Evolutionary conservation across 2,113 vertebrate species (phyloP), one percentile per base, ranked within the genome.

Genomic region (Tursiops truncatus): DNA sequence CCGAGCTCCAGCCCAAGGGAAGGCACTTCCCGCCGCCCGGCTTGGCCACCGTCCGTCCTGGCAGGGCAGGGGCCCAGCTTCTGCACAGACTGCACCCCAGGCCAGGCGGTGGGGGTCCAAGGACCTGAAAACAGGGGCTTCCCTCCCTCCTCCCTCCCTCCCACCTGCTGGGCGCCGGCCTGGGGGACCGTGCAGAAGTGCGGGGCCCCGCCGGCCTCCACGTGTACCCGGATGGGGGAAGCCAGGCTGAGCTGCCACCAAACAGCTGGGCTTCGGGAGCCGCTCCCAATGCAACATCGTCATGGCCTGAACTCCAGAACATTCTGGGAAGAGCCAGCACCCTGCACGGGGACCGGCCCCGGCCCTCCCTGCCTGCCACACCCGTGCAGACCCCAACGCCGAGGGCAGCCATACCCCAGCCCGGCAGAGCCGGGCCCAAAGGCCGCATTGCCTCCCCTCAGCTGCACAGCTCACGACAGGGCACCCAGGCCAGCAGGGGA

Each of bases 151-250:
- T 36, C 15, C 18, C 53, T 73, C 13, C 36, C 67, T 41, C 85
- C 5, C 67, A 2, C 50, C 23, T 0, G 15, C 62, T 15, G 25
- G 60, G 28, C 0, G 8, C 44, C 2, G 2, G 31, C 56, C 89
- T 11, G 3, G 33, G 14, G 36, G 26, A 17, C 67, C 10, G 33
- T n/a, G 15, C 67, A 36, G 67, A 10, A 10, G 31, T 17, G 31
- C 23, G 60, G 60, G 21, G 58, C 23, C 60, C 3, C 23, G 23
- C 23, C 23, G 23, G 60, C 60, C 60, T 26, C 23, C 65, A 8
- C 2, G 70, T 25, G 70, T 11, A 15, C 82, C 36, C 9, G 31
- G 62, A 13, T 1, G 31, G 31, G 44, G 14, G 41, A 50, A 6
- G 50, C 56, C n/a, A 14, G 62, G 38, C 62, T 23, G 2, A 9